Base-by-base conservation (phyloP, 37 sponge, comb jelly and placozoan species). In the Halichondria panicea region DNA sequence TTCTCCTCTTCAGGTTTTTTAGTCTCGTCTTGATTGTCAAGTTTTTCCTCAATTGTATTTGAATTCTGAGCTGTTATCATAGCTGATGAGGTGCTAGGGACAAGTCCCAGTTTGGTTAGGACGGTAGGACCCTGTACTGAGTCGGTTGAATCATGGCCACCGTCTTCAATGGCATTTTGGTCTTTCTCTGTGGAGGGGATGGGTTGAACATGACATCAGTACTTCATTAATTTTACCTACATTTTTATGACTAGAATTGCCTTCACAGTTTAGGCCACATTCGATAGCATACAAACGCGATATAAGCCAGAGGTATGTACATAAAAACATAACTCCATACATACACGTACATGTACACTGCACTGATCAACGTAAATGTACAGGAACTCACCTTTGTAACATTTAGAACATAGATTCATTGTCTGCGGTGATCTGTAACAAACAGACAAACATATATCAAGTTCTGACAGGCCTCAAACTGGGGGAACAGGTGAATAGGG, bases 391-490 rank as follows among this genome's bases (percentile, higher is more conserved):
- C 90, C 90, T 84, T 84, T 79, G 59, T 90, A 90, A 60, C 90
- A 90, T 37, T 69, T 83, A 19, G 90, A 90, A 70, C 90, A 90
- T 53, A 90, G n/a, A 55, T 80, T 70, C 62, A 80, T 65, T 18
- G 90, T 90, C 48, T 84, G 80, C 6, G 90, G 81, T 6, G 90
- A 84, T 40, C 90, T 90, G 60, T 0, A 44, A 43, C 50, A 43
- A 25, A 68, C 50, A 68, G 45, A 42, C 66, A 65, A 4, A 36
- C 66, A 65, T 37, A 65, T 40, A 65, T 65, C 50, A 13, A 13
- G 13, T 48, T 48, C 13, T 48, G 50, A 48, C 9, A 48, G 13
- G 50, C n/a, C n/a, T n/a, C n/a, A n/a, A 41, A 25, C 62, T 28
- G 33, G 46, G 8, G 22, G 4, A 3, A 43, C 43, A 22, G 13